Conservation (phyloP, 2,113 vertebrate genomes). For the Origma solitaria region DNA sequence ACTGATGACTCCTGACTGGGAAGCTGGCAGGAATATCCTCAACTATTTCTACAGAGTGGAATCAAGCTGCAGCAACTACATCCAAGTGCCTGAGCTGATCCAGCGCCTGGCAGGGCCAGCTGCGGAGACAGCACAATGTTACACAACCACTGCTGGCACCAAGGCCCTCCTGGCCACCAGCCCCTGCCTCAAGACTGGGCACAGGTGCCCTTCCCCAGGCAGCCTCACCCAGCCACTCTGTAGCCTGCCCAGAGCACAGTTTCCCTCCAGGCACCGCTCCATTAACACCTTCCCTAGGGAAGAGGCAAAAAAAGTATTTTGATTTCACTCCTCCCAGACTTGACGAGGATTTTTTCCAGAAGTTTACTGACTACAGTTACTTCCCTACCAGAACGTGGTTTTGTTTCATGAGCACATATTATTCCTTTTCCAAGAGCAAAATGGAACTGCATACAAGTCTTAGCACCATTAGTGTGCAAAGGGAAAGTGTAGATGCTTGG, state of each 20-base stretch:
- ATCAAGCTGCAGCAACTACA: not conserved
- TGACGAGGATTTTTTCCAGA: not conserved
- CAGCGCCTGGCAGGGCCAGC: not conserved
- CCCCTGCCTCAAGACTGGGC: not conserved
- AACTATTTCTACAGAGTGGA: not conserved
- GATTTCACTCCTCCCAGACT: not conserved
- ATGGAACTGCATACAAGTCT: not conserved
- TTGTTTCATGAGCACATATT: not conserved
- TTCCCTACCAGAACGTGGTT: not conserved
- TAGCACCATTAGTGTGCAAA: accelerated
- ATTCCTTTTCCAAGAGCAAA: not conserved
- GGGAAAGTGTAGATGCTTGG: not conserved
- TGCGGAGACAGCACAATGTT: not conserved
- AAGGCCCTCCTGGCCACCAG: not conserved
- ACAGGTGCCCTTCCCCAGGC: not conserved
- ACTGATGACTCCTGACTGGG: not conserved
- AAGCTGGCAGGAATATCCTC: not conserved
- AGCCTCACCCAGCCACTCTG: not conserved
- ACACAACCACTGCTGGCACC: not conserved
- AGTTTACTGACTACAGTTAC: not conserved
- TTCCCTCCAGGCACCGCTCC: not conserved
- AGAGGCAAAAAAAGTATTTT: not conserved
- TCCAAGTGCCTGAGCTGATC: not conserved
- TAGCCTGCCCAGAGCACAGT: not conserved
- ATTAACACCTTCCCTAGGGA: accelerated